Conservation (phyloP, 2,888 invertebrate species). For the Priocnemis perturbator region DNA sequence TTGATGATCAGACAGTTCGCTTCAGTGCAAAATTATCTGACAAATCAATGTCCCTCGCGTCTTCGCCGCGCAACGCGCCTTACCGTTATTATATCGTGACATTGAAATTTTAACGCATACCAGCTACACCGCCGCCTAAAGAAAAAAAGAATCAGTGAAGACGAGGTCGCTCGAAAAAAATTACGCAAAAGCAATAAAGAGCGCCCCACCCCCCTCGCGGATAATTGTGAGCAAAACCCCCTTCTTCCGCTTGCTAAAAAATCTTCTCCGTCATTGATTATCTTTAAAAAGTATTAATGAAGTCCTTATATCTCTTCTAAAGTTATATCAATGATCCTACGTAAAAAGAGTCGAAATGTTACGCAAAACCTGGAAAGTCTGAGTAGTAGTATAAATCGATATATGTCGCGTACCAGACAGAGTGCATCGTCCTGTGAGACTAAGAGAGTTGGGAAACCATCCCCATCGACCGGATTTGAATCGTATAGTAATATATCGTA, state of each 20-base stretch:
- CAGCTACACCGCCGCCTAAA: conserved; percentile 40
- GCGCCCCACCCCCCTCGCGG: conserved; percentile 4
- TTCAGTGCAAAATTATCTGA: too few relatives aligned
- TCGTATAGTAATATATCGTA: conserved; percentile 23
- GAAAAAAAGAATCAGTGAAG: conserved; percentile 3
- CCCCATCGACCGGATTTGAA: conserved; percentile 16
- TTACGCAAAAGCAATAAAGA: background rate
- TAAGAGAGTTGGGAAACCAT: too few relatives aligned
- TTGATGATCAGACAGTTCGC: conserved; percentile 8
- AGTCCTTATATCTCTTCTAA: conserved; percentile 57
- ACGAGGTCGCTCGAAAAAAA: too few relatives aligned
- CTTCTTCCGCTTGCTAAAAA: conserved; percentile 12
- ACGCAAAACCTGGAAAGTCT: too few relatives aligned
- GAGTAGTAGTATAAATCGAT: too few relatives aligned
- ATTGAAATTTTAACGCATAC: conserved; percentile 27
- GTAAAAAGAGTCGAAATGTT: conserved; percentile 29
- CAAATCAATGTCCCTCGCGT: conserved; percentile 4
- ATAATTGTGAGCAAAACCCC: too few relatives aligned
- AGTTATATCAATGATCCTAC: conserved; percentile 52
- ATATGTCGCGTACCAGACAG: too few relatives aligned
- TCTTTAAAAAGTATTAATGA: conserved; percentile 51
- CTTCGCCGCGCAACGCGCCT: conserved; percentile 37
- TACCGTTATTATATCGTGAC: conserved; percentile 33
- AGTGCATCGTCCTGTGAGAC: too few relatives aligned
- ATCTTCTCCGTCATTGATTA: conserved; percentile 36